A percentile compares a stretch with the other conserved stretches of the same genome.
Evolutionary conservation across 2,113 vertebrate genomes (phyloP).

Genomic region (Pituophis catenifer): DNA sequence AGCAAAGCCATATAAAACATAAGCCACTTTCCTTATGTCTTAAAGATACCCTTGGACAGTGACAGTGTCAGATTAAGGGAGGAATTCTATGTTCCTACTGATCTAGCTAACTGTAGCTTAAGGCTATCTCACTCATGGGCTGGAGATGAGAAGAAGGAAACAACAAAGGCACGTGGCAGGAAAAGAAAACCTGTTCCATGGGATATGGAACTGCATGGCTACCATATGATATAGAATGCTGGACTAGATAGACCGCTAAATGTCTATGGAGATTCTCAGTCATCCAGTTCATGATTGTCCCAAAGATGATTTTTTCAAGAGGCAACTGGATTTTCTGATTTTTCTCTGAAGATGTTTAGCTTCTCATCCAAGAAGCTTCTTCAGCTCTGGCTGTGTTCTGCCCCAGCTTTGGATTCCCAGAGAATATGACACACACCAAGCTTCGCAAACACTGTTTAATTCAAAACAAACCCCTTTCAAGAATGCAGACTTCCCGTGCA

Average conservation of each 20-base stretch:
- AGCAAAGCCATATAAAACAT: background rate
- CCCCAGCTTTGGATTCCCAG: too few relatives aligned
- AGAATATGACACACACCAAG: too few relatives aligned
- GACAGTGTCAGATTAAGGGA: background rate
- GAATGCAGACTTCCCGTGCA: too few relatives aligned
- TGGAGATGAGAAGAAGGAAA: background rate
- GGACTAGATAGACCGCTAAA: background rate
- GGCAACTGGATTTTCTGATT: too few relatives aligned
- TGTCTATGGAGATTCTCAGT: too few relatives aligned
- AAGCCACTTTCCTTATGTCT: background rate
- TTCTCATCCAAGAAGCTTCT: too few relatives aligned
- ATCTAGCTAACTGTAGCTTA: background rate
- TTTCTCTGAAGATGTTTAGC: too few relatives aligned
- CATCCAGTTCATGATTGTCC: too few relatives aligned
- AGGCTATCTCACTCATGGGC: background rate
- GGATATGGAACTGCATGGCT: background rate
- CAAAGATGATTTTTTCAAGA: too few relatives aligned
- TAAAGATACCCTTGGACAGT: background rate
- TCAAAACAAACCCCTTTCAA: too few relatives aligned
- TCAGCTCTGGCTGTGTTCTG: too few relatives aligned
- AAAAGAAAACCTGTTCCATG: background rate
- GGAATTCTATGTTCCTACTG: background rate
- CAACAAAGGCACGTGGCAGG: background rate
- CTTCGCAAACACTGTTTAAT: too few relatives aligned
- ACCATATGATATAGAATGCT: background rate